Base-by-base conservation (phyloP, 2,888 invertebrate genomes). In the Andrena dorsata region DNA sequence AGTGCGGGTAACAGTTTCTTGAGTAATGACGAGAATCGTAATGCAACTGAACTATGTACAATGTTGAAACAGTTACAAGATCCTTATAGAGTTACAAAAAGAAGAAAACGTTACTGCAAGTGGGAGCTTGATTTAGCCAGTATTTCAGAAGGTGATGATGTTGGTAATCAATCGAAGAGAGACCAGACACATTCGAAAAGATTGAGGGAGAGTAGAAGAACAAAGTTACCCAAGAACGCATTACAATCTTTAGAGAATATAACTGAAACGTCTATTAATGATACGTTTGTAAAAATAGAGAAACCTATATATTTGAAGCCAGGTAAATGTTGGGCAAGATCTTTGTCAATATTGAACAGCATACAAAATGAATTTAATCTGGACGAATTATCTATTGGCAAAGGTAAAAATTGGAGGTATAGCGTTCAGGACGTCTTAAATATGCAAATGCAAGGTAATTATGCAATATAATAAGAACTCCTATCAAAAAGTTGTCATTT, bases 281-380 rank as follows among this genome's bases (percentile, higher is more conserved):
- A 56, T 49, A 7, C 4, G 30, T 20, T 28, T 26, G 7, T 2
- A 26, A 10, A 47, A 30, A 13, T 56, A 6, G 53, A 69, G 10
- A 77, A 68, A 16, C 30, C 53, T 26, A 41, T 82, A 85, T 93
- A 95, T 13, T 92, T 97, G 2, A 95, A 95, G 86, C 95, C 96
- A 13, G 96, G 97, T 0, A 97, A 96, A 90, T 95, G 95, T 90
- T 97, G 96, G 96, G 95, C 96, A 66, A 95, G 96, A 89, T 96
- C 96, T 0, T 90, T 97, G 5, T 95, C 95, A 81, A 95, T 95
- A 80, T 95, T 95, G 89, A 95, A 95, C 94, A 74, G 94, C 92
- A 90, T 94, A 93, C 92, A 94, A 93, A 94, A 90, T 87, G 90
- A 92, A 71, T 94, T 94, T 2, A 89, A 95, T 75, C 82, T 95